Evolutionary conservation across 1,140 invertebrate genomes (phyloP).

Genomic region (Drosophila elegans): DNA sequence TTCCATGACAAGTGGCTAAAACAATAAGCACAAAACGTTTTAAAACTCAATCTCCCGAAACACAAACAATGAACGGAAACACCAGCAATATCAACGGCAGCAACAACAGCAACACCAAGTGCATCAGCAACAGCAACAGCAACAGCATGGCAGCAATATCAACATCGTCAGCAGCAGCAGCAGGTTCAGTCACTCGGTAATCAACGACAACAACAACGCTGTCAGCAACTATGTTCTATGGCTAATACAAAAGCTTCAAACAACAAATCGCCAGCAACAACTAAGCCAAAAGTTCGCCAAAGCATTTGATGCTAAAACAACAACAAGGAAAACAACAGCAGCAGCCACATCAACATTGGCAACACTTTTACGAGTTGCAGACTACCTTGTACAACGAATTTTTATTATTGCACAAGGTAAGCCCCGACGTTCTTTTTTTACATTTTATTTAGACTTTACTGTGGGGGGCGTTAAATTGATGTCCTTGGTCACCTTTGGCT

Average conservation of each 20-base stretch:
- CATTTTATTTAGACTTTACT: slow-evolving; percentile 39
- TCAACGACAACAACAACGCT: slow-evolving; percentile 19
- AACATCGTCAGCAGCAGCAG: slow-evolving; percentile 37
- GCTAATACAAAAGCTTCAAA: slow-evolving; percentile 56
- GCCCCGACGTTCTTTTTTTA: slow-evolving; percentile 28
- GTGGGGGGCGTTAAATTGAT: slow-evolving; percentile 20
- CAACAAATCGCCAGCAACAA: slow-evolving; percentile 59
- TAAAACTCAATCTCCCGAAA: slow-evolving; percentile 38
- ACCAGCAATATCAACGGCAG: slow-evolving; percentile 7
- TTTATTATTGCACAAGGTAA: slow-evolving; percentile 78
- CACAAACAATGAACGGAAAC: slow-evolving; percentile 39
- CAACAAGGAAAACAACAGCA: slow-evolving; percentile 37
- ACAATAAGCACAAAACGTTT: slow-evolving; percentile 68
- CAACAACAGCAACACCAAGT: slow-evolving; percentile 6
- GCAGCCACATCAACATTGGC: slow-evolving; percentile 54
- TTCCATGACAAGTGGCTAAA: slow-evolving; percentile 69
- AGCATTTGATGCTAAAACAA: slow-evolving; percentile 46
- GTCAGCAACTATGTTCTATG: slow-evolving; percentile 38
- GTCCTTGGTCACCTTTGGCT: slow-evolving; percentile 34
- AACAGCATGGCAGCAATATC: slow-evolving; percentile 25
- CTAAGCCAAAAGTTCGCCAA: slow-evolving; percentile 44
- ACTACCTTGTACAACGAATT: slow-evolving; percentile 80
- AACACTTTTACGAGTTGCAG: slow-evolving; percentile 77
- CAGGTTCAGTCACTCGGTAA: slow-evolving; percentile 42
- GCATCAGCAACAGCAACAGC: slow-evolving; percentile 18